Evolutionary conservation across 2,888 invertebrate species (phyloP).

Genomic region (Noctua pronuba): DNA sequence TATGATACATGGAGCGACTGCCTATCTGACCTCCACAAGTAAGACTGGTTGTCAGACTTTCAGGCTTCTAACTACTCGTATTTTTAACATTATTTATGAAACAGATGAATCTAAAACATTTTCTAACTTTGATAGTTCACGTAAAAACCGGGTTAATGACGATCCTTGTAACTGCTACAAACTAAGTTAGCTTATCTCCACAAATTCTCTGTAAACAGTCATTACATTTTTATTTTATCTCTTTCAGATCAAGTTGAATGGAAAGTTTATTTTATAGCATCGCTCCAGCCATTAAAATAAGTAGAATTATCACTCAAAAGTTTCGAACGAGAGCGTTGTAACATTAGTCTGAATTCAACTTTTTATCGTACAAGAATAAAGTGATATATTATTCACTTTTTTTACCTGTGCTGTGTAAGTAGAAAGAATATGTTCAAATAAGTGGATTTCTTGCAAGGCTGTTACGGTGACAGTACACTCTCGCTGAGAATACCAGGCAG

Average conservation of each 20-base stretch:
- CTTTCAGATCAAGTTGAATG: constrained; percentile 37
- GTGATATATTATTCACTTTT: constrained; percentile 13
- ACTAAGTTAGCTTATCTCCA: constrained; percentile 35
- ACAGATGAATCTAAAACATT: background rate
- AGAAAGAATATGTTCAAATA: background rate
- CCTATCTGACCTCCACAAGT: background rate
- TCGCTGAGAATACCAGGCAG: background rate
- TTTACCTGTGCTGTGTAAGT: constrained; percentile 1
- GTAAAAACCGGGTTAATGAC: background rate
- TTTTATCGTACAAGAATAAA: constrained; percentile 37
- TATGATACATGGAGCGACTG: background rate
- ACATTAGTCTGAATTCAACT: constrained; percentile 40
- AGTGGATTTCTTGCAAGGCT: background rate
- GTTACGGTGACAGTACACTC: background rate
- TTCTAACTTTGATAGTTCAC: background rate
- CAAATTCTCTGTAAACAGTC: constrained; percentile 29
- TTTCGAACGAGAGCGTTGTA: constrained; percentile 38
- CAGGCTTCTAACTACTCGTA: background rate
- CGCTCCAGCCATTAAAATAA: constrained; percentile 51
- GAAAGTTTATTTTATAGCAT: constrained; percentile 53
- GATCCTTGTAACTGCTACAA: background rate
- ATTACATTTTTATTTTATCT: constrained; percentile 46
- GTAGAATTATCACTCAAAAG: constrained; percentile 47
- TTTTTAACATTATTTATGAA: background rate
- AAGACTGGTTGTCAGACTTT: background rate